Base-by-base conservation (phyloP, 1,140 invertebrate genomes). In the Calephelis virginiensis region DNA sequence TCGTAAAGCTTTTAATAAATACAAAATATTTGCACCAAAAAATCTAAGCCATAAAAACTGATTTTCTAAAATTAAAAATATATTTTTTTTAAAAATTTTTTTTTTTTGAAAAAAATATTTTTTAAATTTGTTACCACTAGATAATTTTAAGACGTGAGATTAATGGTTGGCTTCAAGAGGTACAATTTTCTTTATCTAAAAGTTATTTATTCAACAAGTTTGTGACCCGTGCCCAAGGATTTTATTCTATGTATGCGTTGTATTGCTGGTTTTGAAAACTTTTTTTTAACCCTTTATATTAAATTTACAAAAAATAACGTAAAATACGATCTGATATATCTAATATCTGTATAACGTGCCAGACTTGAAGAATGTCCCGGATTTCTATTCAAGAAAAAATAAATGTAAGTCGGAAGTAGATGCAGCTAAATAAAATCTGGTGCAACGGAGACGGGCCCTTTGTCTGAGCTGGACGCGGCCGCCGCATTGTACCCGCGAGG, bases 331-430 rank as follows among this genome's bases (percentile, higher is more conserved):
- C 49, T 14, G 4, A 50, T 17, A 17, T 6, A 50, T 17, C 8
- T 9, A 50, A 14, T 13, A 14, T 50, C 14, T 50, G 49, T 50
- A 14, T 50, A 50, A 50, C 49, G 49, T 50, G 13, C 49, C 49
- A 50, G 49, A 50, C 49, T 50, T 50, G 9, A 7, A 49, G 49
- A 13, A 50, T 17, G 9, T 50, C 49, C 14, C 14, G 8, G 49
- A 50, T 50, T 50, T 50, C 8, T 50, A 14, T 50, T 10, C 49
- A 14, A 50, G 49, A 14, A 50, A 50, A 50, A 50, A 28, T 14
- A 50, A 50, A 50, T 50, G 13, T 13, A 50, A 50, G 49, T 50
- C 49, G 49, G 49, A 17, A 50, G 49, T 50, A 50, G 49, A 50
- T 8, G n/a, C 49, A 14, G 8, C 49, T 50, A 50, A 50, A 50